A percentile compares a stretch with the other conserved stretches of the same genome.
Conservation (phyloP, 2,888 invertebrate genomes). For the Aleiodes leptofemur region DNA sequence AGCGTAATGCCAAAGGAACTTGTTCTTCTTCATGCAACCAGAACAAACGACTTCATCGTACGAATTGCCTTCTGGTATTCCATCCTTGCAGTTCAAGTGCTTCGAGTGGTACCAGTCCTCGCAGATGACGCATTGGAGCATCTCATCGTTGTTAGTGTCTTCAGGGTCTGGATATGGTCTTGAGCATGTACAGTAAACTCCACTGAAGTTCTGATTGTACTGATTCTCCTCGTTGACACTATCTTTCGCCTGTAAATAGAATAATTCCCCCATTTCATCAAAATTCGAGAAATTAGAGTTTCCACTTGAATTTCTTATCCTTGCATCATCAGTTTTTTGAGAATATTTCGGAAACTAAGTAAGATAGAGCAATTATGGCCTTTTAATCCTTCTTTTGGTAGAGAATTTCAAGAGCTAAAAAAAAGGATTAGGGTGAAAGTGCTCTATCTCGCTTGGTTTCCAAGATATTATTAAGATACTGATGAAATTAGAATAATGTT, state of each 20-base stretch:
- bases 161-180: conserved; percentile 97
- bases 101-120: conserved; percentile 98
- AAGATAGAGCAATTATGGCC: too few relatives aligned
- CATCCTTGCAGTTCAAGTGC: conserved; percentile 80
- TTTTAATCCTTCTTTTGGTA: too few relatives aligned
- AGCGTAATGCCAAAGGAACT: conserved; percentile 85
- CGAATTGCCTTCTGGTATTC: conserved; percentile 77
- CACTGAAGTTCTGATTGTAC: conserved; percentile 97
- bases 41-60: conserved; percentile 91
- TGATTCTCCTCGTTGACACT: conserved; percentile 83
- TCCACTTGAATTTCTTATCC: too few relatives aligned
- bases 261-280: conserved; percentile 20
- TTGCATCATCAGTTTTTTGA: too few relatives aligned
- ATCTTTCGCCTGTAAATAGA: conserved; percentile 76
- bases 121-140: conserved; percentile 97
- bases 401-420: too few relatives aligned
- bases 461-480: too few relatives aligned
- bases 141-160: conserved; percentile 87
- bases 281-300: neutral
- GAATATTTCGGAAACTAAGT: too few relatives aligned
- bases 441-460: too few relatives aligned
- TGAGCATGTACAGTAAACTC: conserved; percentile 92
- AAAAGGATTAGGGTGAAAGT: too few relatives aligned
- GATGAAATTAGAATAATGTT: too few relatives aligned
- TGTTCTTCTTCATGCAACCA: conserved; percentile 84